Evolutionary conservation across 2,113 vertebrate genomes (phyloP), one percentile per base, ranked within the genome.

Genomic region (Chloropsis cyanopogon): DNA sequence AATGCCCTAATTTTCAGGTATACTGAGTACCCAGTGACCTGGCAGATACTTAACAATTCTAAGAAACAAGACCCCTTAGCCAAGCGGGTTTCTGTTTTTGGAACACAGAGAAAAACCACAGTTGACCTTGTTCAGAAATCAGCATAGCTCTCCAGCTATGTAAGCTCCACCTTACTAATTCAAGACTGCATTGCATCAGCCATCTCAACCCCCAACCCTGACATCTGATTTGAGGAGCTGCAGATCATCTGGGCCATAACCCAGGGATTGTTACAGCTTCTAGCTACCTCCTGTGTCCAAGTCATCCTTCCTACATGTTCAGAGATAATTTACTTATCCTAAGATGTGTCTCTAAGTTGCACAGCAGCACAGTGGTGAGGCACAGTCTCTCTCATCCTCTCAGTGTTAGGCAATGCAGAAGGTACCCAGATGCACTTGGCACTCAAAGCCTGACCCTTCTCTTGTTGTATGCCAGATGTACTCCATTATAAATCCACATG

Each of bases 351-450:
- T 28, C n/a, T 71, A 61, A 68, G 49, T 52, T 86, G 79, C 81
- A 68, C 11, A 4, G 41, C 79, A 3, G 1, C 71, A 39, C 37
- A 63, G 79, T 47, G 47, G 29, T 75, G 41, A 90, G 54, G 56
- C 84, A 63, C 19, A 17, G 14, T 35, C 10, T 47, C 66, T 89
- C n/a, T 86, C 52, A 94, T 90, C 44, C 72, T 82, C 2, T 0
- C 2, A 35, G 49, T 35, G 19, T 82, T 64, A 84, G 61, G 73
- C 65, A 92, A 42, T 88, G 68, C 68, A 95, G 87, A 81, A 93
- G 90, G 92, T 60, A 94, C 82, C 46, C 93, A 96, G 88, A 90
- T 96, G 86, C 39, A 92, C 44, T 90, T 82, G 69, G 41, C 0
- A 0, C 56, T 90, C 7, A 4, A 88, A 85, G 71, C 29, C 68